Evolutionary conservation across 2,888 invertebrate species (phyloP), one percentile per base, ranked within the genome.

Genomic region (Lepidochitona cinerea): DNA sequence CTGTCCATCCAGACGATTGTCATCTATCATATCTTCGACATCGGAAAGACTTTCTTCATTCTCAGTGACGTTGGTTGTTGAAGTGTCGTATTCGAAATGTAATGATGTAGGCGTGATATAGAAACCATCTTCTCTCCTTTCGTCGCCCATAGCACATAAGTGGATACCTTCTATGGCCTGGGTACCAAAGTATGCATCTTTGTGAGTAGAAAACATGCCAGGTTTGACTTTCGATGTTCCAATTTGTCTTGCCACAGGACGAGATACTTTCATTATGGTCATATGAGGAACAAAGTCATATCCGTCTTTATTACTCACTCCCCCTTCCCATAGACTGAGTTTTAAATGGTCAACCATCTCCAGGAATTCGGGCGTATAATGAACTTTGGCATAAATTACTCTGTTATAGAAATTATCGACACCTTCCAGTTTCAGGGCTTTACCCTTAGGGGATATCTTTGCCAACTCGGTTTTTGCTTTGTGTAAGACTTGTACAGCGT

Each of bases 211-310:
- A 73, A 90, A 91, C 14, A 90, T 71, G 76, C 81, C 78, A 0
- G 88, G 85, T 37, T 89, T 84, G 18, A 91, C 81, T 49, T 85
- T 87, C 59, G 86, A 88, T 5, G 86, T 87, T 0, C 88, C 84
- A 6, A 87, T 81, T 69, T 81, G 72, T 37, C 87, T 72, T 1
- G 87, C 82, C 14, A 87, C 84, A 0, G 89, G 85, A 9, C 90
- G 82, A n/a, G 87, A 86, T 0, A 90, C 81, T 75, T 91, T 92
- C 81, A 91, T 83, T 14, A 92, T 71, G 9, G 91, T 91, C 84
- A 91, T 86, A 79, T 92, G 92, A 4, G 92, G 91, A 6, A 90
- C 87, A 77, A 88, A 66, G 18, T 90, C 90, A 83, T 88, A 89
- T 37, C 84, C 84, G 75, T 91, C 91, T n/a, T 89, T 83, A 9